phyloP scores from a whole-genome alignment of 2,113 vertebrate species.

The Loxodonta africana region DNA sequence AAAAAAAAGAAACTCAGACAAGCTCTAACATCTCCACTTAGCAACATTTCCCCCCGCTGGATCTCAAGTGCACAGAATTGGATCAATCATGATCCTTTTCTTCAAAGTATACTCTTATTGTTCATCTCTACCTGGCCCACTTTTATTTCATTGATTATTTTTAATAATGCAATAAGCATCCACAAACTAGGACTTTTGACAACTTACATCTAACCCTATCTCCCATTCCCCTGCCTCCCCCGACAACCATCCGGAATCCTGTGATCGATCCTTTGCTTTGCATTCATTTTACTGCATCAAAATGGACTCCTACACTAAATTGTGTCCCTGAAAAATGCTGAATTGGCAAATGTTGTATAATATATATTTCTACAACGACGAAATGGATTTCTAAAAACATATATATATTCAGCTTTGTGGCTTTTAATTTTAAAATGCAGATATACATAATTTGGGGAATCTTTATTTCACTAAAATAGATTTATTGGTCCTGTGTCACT shows the following conservation, averaged over 20 bases:
- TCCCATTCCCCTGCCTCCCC: neutral
- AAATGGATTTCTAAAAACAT: neutral
- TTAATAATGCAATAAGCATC: neutral
- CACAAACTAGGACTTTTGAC: neutral
- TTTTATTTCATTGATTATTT: neutral
- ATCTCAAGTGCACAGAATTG: neutral
- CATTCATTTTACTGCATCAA: slow-evolving; percentile 7
- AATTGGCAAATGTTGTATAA: neutral
- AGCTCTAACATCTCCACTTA: neutral
- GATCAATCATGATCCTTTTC: neutral
- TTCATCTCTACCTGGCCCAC: neutral
- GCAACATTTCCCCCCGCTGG: neutral
- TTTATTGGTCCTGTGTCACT: neutral
- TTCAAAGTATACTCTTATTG: neutral
- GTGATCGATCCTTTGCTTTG: neutral
- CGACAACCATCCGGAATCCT: neutral
- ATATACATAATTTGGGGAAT: neutral
- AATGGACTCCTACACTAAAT: neutral
- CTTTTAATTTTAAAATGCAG: neutral
- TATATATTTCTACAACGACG: neutral
- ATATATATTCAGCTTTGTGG: neutral
- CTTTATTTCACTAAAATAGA: slow-evolving; percentile 34
- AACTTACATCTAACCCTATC: neutral
- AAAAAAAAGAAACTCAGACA: neutral
- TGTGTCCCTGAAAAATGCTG: neutral